Evolutionary conservation across 2,888 invertebrate species (phyloP).

Genomic region (Metallyticus violacea): DNA sequence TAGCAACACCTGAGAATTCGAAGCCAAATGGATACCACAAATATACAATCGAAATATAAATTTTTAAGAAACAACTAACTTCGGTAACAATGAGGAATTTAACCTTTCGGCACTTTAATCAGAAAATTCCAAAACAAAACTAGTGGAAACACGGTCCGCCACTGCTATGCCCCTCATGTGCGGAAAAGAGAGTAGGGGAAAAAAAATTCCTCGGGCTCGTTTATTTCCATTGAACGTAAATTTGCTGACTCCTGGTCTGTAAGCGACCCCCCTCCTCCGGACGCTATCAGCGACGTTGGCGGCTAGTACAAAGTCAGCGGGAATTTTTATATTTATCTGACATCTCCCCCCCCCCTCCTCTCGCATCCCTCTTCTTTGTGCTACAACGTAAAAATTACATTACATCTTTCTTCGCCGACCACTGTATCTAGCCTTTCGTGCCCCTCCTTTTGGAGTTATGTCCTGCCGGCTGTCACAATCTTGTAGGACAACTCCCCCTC

Average conservation of each 20-base stretch:
- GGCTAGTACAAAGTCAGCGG: slow-evolving; percentile 27
- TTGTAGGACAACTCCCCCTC: background rate
- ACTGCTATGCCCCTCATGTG: background rate
- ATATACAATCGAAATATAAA: too few species aligned
- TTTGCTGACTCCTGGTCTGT: slow-evolving; percentile 26
- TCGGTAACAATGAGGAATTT: too few species aligned
- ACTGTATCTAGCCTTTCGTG: background rate
- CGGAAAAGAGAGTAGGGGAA: background rate
- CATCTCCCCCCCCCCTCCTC: background rate
- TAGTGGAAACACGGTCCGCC: background rate
- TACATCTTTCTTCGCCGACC: slow-evolving; percentile 20
- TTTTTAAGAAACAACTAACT: too few species aligned
- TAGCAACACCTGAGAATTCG: too few species aligned
- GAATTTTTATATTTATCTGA: slow-evolving; percentile 32
- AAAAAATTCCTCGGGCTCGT: slow-evolving; percentile 8
- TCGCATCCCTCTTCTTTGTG: slow-evolving; percentile 11
- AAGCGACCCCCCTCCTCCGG: background rate
- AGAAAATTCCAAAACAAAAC: too few species aligned
- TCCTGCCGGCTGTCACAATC: background rate
- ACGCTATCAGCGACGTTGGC: slow-evolving; percentile 7
- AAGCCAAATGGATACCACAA: too few species aligned
- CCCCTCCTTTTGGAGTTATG: background rate
- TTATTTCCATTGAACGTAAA: slow-evolving; percentile 31
- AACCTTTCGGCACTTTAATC: too few species aligned
- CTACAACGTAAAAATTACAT: slow-evolving; percentile 29